Conservation (phyloP, 2,797 vertebrate species). For the Labroides dimidiatus region DNA sequence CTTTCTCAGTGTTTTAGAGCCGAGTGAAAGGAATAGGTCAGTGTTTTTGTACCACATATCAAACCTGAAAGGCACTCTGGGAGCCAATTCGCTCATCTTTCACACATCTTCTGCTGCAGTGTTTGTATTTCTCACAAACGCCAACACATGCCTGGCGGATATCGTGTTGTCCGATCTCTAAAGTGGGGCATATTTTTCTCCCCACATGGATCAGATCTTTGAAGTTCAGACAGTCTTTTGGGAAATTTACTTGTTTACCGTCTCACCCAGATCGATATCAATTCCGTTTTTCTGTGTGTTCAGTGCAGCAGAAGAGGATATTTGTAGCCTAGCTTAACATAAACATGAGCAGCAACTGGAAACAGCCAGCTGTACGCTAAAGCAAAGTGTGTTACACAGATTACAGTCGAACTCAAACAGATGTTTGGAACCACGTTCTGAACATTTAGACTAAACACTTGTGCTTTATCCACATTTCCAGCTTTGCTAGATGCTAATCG, state of each 20-base stretch:
- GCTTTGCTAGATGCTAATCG: conserved; percentile 22
- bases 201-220: conserved; percentile 45
- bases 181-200: conserved; percentile 35
- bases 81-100: conserved; percentile 39
- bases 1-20: conserved; percentile 47
- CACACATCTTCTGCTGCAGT: conserved; percentile 24
- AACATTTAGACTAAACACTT: background rate
- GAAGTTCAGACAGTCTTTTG: conserved; percentile 59
- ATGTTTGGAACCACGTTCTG: conserved; percentile 2
- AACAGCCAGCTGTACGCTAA: conserved; percentile 9
- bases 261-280: conserved; percentile 59
- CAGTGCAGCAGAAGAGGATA: conserved; percentile 20
- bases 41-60: conserved; percentile 32
- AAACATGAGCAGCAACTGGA: conserved; percentile 10
- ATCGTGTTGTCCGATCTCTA: conserved; percentile 31
- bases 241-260: conserved; percentile 61
- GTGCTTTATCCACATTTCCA: conserved; percentile 6
- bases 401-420: background rate
- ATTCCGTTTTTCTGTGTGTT: conserved; percentile 43
- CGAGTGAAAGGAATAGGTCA: conserved; percentile 37
- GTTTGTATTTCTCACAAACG: conserved; percentile 35
- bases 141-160: conserved; percentile 10
- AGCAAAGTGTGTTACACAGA: background rate
- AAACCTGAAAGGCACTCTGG: conserved; percentile 55
- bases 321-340: conserved; percentile 44